These are phyloP conservation scores for Epistrophella euchroma DNA, from an alignment of 2,888 invertebrate genomes.

Conservation along the genomic window DNA sequence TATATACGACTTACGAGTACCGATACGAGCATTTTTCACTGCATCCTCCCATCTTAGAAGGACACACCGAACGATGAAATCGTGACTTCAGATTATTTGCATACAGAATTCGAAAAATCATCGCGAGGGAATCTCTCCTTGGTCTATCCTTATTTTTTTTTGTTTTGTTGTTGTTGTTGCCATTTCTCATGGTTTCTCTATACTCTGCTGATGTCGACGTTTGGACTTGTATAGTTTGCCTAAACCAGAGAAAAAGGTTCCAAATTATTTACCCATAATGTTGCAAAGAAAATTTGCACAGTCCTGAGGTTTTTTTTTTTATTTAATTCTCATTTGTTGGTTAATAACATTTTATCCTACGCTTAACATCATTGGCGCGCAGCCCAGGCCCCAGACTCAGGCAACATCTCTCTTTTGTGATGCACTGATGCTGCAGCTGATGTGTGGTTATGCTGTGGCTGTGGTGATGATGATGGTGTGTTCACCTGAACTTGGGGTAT, in stretches of 20 bases:
- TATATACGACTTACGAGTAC: not conserved
- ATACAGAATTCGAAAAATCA: conserved; percentile 76
- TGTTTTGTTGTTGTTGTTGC: not conserved
- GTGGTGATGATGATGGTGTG: not conserved
- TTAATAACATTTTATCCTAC: conserved; percentile 75
- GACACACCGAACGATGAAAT: conserved; percentile 74
- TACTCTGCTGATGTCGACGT: not conserved
- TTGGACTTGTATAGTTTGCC: conserved; percentile 7
- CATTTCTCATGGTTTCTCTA: conserved; percentile 33
- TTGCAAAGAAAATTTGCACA: conserved; percentile 59
- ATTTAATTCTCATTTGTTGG: conserved; percentile 55
- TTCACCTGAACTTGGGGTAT: conserved; percentile 57
- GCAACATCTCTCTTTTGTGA: conserved; percentile 49
- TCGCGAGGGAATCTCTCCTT: conserved; percentile 68
- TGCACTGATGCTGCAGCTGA: conserved; percentile 8
- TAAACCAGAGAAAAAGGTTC: conserved; percentile 41
- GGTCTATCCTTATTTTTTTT: conserved; percentile 51
- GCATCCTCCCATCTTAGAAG: conserved; percentile 48
- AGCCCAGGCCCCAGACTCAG: not conserved
- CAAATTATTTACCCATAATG: conserved; percentile 74
- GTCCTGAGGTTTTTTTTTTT: conserved; percentile 31
- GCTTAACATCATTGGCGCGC: conserved; percentile 73
- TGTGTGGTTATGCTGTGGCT: not conserved
- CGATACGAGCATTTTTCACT: conserved; percentile 30
- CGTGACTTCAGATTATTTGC: conserved; percentile 74